A percentile compares a stretch with the other conserved stretches of the same genome.
Evolutionary conservation across 2,888 invertebrate species (phyloP).

Genomic region (Caenorhabditis sulstoni): DNA sequence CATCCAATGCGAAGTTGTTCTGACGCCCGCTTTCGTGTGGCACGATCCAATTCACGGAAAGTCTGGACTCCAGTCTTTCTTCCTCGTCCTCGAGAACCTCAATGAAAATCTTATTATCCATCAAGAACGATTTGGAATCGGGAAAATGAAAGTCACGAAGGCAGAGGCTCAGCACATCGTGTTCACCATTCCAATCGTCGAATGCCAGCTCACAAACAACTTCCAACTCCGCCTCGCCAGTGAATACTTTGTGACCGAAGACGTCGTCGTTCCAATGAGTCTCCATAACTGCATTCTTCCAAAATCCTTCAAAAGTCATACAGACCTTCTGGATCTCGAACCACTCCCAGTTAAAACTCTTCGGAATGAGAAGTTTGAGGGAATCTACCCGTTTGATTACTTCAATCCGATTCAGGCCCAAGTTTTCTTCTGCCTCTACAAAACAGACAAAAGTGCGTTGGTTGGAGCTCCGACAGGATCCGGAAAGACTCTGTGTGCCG

Average conservation of each 20-base stretch:
- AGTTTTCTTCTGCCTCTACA: constrained; percentile 95
- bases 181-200: constrained; percentile 95
- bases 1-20: constrained; percentile 81
- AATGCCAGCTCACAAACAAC: constrained; percentile 90
- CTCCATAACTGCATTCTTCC: constrained; percentile 93
- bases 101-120: constrained; percentile 95
- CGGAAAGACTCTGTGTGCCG: constrained; percentile 98
- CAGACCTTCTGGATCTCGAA: constrained; percentile 91
- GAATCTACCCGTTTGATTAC: constrained; percentile 91
- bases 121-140: constrained; percentile 91
- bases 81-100: constrained; percentile 98
- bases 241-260: constrained; percentile 86
- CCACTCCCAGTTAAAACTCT: constrained; percentile 91
- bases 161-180: constrained; percentile 89
- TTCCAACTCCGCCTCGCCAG: constrained; percentile 85
- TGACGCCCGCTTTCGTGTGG: constrained; percentile 84
- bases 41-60: constrained; percentile 87
- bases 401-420: constrained; percentile 92
- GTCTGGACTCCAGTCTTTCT: constrained; percentile 89
- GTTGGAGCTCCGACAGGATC: constrained; percentile 97
- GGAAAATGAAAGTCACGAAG: constrained; percentile 88
- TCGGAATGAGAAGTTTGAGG: constrained; percentile 87
- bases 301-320: constrained; percentile 92
- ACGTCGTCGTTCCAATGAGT: constrained; percentile 82
- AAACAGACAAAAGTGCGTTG: constrained; percentile 93